Evolutionary conservation across 2,888 invertebrate genomes (phyloP).

Genomic region (Ophion costatus): DNA sequence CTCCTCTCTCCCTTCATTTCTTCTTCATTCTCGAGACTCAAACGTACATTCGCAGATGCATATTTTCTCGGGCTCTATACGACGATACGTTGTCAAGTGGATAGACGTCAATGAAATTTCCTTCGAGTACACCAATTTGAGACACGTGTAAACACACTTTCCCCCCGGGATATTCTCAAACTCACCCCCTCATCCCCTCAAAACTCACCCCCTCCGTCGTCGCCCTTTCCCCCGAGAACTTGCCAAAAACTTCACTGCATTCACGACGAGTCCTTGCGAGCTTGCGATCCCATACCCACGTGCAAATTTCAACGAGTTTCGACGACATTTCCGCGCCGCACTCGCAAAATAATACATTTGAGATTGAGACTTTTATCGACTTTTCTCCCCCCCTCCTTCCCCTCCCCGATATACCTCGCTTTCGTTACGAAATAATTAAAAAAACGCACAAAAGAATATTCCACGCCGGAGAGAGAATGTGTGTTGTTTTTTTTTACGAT

Average conservation of each 20-base stretch:
- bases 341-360: slow-evolving; percentile 3
- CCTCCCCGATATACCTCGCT: too few relatives aligned
- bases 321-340: background rate
- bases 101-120: slow-evolving; percentile 8
- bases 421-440: too few relatives aligned
- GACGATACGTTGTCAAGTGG: background rate
- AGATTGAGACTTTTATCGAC: slow-evolving; percentile 12
- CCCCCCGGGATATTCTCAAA: slow-evolving; percentile 3
- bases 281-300: background rate
- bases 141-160: slow-evolving; percentile 7
- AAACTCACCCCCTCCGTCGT: too few relatives aligned
- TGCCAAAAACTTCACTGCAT: slow-evolving; percentile 15
- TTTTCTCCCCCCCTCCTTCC: too few relatives aligned
- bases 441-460: too few relatives aligned
- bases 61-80: background rate
- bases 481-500: too few relatives aligned
- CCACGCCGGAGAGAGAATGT: too few relatives aligned
- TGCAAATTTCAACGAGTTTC: slow-evolving; percentile 25
- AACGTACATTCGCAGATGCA: background rate
- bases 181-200: too few relatives aligned
- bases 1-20: background rate
- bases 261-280: background rate
- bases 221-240: background rate
- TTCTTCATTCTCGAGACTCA: background rate
- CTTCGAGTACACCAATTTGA: slow-evolving; percentile 24